Conservation (phyloP, 2,888 invertebrate genomes). For the Agrochola litura region DNA sequence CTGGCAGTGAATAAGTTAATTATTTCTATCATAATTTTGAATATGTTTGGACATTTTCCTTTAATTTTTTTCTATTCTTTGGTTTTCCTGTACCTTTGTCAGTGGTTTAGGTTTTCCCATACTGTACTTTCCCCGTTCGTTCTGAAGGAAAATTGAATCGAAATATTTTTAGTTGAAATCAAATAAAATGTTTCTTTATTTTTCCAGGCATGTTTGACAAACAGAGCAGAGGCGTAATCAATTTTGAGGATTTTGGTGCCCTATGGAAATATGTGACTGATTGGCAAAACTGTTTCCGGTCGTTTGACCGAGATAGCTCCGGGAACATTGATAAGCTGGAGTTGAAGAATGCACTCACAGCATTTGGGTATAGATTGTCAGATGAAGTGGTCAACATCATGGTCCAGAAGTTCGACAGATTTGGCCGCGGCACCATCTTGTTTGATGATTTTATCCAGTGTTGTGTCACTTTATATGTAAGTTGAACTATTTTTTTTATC, state of each 20-base stretch:
- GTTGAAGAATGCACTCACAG: constrained; percentile 96
- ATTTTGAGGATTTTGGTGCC: constrained; percentile 98
- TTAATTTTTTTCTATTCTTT: not conserved
- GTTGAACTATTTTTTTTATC: constrained; percentile 78
- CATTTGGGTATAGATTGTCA: constrained; percentile 97
- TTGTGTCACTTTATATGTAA: constrained; percentile 97
- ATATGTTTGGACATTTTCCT: not conserved
- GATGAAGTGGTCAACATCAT: constrained; percentile 95
- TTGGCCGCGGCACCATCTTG: constrained; percentile 96
- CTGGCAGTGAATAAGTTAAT: not conserved
- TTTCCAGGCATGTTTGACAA: constrained; percentile 97
- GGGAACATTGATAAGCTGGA: constrained; percentile 98
- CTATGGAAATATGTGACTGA: constrained; percentile 99
- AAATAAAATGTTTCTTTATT: not conserved
- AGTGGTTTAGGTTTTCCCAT: not conserved
- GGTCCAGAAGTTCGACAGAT: constrained; percentile 98
- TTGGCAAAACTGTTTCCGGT: constrained; percentile 98
- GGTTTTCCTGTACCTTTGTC: constrained; percentile 1
- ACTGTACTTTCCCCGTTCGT: not conserved
- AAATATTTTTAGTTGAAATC: not conserved
- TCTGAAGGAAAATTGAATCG: not conserved
- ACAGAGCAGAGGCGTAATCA: constrained; percentile 96
- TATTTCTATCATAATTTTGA: not conserved
- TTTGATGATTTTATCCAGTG: constrained; percentile 99
- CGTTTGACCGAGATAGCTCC: constrained; percentile 97